Conservation (phyloP, 1,140 invertebrate species). For the Branchinecta lynchi region DNA sequence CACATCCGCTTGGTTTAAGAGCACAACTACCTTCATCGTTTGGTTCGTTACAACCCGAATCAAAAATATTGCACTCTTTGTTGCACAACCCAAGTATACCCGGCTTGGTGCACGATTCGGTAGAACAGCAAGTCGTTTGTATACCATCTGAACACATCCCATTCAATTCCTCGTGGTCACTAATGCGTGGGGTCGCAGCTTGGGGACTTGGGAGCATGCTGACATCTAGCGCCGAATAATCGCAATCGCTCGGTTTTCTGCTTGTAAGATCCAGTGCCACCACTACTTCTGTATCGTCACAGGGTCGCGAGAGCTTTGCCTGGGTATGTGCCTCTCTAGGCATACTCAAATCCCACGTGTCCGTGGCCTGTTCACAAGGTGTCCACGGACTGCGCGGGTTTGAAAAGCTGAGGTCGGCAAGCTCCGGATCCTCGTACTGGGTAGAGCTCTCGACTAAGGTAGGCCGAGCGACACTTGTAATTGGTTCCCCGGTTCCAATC, state of each 20-base stretch:
- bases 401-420: not conserved
- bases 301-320: not conserved
- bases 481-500: too few relatives aligned
- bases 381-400: not conserved
- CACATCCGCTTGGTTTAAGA: too few relatives aligned
- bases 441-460: not conserved
- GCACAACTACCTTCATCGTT: not conserved
- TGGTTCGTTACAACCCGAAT: not conserved
- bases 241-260: not conserved
- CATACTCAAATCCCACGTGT: not conserved
- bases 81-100: constrained; percentile 1
- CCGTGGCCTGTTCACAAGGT: not conserved
- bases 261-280: not conserved
- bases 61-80: not conserved
- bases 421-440: not conserved
- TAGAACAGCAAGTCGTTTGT: not conserved
- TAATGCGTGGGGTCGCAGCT: not conserved
- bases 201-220: not conserved
- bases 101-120: not conserved
- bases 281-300: not conserved
- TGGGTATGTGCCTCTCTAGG: not conserved
- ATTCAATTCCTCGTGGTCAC: constrained; percentile 4
- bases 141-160: constrained; percentile 8
- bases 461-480: too few relatives aligned
- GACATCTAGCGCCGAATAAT: not conserved